Percentiles rank a stretch among this genome's conserved stretches.
These are phyloP conservation scores for Schizaphis graminum DNA, from an alignment of 2,888 invertebrate genomes.

Conservation along the genomic window DNA sequence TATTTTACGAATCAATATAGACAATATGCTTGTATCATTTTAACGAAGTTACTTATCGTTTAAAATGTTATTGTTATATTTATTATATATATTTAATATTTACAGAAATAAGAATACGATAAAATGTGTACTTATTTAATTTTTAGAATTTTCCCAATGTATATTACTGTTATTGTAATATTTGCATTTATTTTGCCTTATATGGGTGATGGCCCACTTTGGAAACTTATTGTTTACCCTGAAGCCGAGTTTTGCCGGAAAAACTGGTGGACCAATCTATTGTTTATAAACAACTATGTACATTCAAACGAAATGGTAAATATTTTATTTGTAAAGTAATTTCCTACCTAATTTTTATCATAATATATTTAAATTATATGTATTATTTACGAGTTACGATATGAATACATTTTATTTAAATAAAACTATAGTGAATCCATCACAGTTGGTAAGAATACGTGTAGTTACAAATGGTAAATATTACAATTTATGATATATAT, in stretches of 20 bases:
- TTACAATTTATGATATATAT: neutral
- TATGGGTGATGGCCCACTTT: conserved; percentile 50
- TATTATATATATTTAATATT: neutral
- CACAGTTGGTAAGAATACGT: no score
- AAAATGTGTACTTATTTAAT: neutral
- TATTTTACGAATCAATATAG: neutral
- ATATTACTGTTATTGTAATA: conserved; percentile 3
- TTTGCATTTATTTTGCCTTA: conserved; percentile 43
- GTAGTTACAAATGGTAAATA: neutral
- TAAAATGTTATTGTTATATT: neutral
- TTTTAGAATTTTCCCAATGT: conserved; percentile 35
- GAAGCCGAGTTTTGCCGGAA: conserved; percentile 47
- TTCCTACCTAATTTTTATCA: neutral
- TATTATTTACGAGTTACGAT: neutral
- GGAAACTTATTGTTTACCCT: conserved; percentile 45
- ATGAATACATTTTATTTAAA: neutral
- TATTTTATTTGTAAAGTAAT: conserved; percentile 2
- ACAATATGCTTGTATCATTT: neutral
- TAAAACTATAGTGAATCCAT: neutral
- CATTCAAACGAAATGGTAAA: conserved; percentile 52
- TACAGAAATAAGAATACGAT: neutral
- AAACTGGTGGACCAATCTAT: conserved; percentile 58
- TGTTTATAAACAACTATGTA: conserved; percentile 56
- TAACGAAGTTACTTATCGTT: neutral
- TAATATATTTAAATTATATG: neutral